These are phyloP conservation scores for Eupithecia subumbrata DNA, from an alignment of 2,888 invertebrate genomes.

Conservation along the genomic window DNA sequence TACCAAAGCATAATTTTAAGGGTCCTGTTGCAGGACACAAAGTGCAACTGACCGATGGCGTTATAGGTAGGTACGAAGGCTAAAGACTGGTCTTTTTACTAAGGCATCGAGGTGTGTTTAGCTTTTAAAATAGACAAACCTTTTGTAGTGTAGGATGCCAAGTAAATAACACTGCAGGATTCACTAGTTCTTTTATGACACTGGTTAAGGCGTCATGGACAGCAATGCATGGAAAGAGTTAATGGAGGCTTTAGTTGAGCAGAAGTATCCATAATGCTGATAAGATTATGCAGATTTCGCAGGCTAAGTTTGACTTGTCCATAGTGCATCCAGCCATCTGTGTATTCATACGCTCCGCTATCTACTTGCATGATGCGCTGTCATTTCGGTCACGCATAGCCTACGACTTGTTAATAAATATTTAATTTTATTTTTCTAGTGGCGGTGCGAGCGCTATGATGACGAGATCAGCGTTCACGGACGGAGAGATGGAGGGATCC, in stretches of 20 bases:
- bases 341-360: background rate
- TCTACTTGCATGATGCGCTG: background rate
- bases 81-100: no score
- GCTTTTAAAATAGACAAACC: no score
- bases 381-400: background rate
- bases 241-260: background rate
- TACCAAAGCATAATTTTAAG: background rate
- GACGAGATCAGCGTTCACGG: conserved; percentile 89
- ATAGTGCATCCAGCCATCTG: background rate
- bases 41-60: no score
- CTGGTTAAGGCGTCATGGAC: no score
- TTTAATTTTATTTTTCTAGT: conserved; percentile 50
- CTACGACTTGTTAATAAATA: no score
- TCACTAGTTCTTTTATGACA: no score
- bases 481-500: conserved; percentile 82
- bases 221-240: background rate
- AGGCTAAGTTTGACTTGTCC: background rate
- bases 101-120: no score
- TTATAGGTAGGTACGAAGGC: no score
- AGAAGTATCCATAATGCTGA: background rate
- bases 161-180: no score
- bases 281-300: background rate
- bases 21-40: background rate
- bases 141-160: no score
- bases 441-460: conserved; percentile 86